These are phyloP conservation scores for Stenurella melanura DNA, from an alignment of 2,888 invertebrate genomes.

Conservation along the genomic window DNA sequence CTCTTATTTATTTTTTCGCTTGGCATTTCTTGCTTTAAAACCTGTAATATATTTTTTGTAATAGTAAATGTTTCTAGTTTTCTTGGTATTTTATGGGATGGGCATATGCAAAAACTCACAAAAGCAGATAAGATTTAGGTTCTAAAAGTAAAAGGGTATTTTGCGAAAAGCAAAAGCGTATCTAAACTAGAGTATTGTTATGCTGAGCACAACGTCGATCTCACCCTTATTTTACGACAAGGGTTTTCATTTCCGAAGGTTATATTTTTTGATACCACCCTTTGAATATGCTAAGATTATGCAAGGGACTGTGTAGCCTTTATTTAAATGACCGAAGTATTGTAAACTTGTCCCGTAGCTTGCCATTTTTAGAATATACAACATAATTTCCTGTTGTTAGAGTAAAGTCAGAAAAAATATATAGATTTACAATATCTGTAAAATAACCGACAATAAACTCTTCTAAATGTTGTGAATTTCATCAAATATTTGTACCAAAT, in stretches of 20 bases:
- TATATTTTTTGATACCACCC: constrained; percentile 68
- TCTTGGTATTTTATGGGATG: constrained; percentile 53
- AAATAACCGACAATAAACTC: too few relatives aligned
- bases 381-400: constrained; percentile 45
- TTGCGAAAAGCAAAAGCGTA: constrained; percentile 71
- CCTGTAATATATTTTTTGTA: constrained; percentile 20
- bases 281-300: constrained; percentile 70
- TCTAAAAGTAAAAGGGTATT: constrained; percentile 68
- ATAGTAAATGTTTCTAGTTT: constrained; percentile 39
- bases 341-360: constrained; percentile 42
- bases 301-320: constrained; percentile 61
- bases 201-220: constrained; percentile 64
- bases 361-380: constrained; percentile 46
- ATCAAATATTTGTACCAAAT: too few relatives aligned
- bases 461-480: not conserved
- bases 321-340: constrained; percentile 46
- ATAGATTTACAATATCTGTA: not conserved
- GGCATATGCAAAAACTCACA: constrained; percentile 61
- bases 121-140: constrained; percentile 62
- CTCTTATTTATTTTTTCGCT: not conserved
- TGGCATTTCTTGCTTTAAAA: not conserved
- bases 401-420: constrained; percentile 30
- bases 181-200: constrained; percentile 68
- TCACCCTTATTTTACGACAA: constrained; percentile 68
- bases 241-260: constrained; percentile 71